Evolutionary conservation across 2,797 vertebrate genomes (phyloP).

Genomic region (Meriones psammophilus): DNA sequence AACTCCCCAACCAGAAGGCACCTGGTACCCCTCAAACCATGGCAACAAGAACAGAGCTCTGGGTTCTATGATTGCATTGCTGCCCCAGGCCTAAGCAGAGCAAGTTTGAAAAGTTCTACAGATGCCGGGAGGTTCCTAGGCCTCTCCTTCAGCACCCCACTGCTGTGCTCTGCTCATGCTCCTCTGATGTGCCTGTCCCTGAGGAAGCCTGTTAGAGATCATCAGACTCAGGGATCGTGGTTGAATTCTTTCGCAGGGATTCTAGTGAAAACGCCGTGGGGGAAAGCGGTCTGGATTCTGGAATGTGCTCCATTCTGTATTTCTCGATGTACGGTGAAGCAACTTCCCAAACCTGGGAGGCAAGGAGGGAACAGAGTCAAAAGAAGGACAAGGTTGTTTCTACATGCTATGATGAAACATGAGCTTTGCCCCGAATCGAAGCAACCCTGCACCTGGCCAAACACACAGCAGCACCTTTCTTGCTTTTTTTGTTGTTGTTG

Average conservation of each 20-base stretch:
- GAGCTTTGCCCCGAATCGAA: not conserved
- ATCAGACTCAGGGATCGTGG: slow-evolving; percentile 66
- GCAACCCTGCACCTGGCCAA: not conserved
- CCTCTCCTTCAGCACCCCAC: not conserved
- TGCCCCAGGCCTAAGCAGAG: not conserved
- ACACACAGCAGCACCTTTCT: not conserved
- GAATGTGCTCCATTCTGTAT: slow-evolving; percentile 95
- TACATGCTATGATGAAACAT: not conserved
- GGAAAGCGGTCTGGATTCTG: slow-evolving; percentile 94
- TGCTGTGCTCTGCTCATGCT: not conserved
- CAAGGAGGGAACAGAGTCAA: slow-evolving; percentile 59
- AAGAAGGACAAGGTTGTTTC: not conserved
- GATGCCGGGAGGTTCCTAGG: not conserved
- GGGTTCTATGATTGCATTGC: not conserved
- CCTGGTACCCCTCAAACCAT: not conserved
- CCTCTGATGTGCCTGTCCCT: not conserved
- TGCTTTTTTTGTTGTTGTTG: not conserved
- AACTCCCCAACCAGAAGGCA: not conserved
- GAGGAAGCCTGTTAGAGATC: slow-evolving; percentile 76
- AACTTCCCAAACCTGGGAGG: slow-evolving; percentile 95
- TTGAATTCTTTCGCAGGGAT: slow-evolving; percentile 68
- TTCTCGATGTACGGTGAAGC: slow-evolving; percentile 97
- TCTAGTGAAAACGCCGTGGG: slow-evolving; percentile 97
- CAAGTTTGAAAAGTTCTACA: not conserved
- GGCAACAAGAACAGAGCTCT: not conserved